Evolutionary conservation across 2,888 invertebrate genomes (phyloP).

Genomic region (Xylocampa areola): DNA sequence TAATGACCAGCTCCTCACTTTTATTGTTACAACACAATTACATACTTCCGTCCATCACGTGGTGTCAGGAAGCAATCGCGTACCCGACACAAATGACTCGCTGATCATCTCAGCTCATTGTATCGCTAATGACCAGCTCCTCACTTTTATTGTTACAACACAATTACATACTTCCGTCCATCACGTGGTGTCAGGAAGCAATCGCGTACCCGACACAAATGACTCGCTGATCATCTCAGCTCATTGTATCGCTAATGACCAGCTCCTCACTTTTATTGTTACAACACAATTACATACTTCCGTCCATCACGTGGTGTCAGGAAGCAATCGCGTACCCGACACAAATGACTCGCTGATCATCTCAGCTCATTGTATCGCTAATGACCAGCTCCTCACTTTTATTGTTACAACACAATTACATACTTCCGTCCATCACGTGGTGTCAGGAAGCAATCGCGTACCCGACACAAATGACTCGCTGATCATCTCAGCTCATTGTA

Average conservation of each 20-base stretch:
- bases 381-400: too few relatives aligned
- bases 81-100: conserved; percentile 16
- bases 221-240: conserved; percentile 27
- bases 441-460: conserved; percentile 39
- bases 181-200: conserved; percentile 37
- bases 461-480: conserved; percentile 17
- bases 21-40: too few relatives aligned
- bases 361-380: conserved; percentile 18
- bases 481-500: conserved; percentile 26
- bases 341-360: conserved; percentile 32
- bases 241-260: conserved; percentile 22
- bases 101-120: conserved; percentile 26
- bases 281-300: conserved; percentile 25
- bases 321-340: conserved; percentile 33
- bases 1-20: conserved; percentile 27
- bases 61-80: conserved; percentile 40
- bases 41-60: conserved; percentile 20
- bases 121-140: conserved; percentile 21
- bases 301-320: conserved; percentile 24
- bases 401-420: too few relatives aligned
- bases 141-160: too few relatives aligned
- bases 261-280: too few relatives aligned
- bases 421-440: conserved; percentile 22
- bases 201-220: conserved; percentile 20
- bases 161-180: conserved; percentile 24